Percentiles rank a stretch among this genome's conserved stretches.
These are phyloP conservation scores for Cancer borealis DNA, from an alignment of 2,888 invertebrate species.

Conservation along the genomic window DNA sequence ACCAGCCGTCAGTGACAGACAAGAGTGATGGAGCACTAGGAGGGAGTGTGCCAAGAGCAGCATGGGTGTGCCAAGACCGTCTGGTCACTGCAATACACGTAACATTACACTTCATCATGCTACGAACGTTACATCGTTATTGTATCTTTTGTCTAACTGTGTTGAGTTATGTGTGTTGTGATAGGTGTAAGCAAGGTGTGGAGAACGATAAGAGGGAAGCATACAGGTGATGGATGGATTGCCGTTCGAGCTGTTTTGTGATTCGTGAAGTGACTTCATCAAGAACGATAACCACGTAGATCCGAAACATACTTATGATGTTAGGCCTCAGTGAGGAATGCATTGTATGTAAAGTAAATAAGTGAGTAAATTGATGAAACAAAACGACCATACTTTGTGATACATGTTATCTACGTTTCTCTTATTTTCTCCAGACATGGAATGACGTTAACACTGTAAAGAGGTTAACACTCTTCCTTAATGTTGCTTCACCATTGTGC, in stretches of 20 bases:
- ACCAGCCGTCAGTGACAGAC: constrained; percentile 24
- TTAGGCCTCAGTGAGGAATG: not conserved
- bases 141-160: not conserved
- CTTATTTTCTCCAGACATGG: not conserved
- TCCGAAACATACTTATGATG: not conserved
- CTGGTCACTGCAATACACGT: not conserved
- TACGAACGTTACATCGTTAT: not conserved
- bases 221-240: not conserved
- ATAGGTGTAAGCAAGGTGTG: not conserved
- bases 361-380: too few species aligned
- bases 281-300: not conserved
- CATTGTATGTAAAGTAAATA: too few species aligned
- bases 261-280: not conserved
- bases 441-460: not conserved
- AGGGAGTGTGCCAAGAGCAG: constrained; percentile 16
- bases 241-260: not conserved
- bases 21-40: constrained; percentile 16
- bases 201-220: not conserved
- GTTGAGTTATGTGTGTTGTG: not conserved
- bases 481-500: too few species aligned
- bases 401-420: not conserved
- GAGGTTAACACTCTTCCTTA: too few species aligned
- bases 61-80: not conserved
- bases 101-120: not conserved
- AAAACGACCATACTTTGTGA: too few species aligned